Evolutionary conservation across 2,797 vertebrate genomes (phyloP).

Genomic region (Urosaurus nigricauda): DNA sequence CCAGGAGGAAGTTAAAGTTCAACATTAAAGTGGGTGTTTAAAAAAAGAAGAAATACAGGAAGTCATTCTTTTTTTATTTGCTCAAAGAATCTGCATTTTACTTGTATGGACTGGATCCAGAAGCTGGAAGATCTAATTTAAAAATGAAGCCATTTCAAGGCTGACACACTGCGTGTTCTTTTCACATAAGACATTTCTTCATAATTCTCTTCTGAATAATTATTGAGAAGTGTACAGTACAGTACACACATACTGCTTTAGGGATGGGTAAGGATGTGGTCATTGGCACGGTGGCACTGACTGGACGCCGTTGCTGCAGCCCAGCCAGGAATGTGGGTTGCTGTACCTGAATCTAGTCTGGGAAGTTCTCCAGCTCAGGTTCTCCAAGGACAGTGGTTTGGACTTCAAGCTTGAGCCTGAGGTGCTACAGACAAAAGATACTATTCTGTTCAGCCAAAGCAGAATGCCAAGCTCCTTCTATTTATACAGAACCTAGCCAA

Average conservation of each 20-base stretch:
- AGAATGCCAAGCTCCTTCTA: background rate
- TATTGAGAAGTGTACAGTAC: background rate
- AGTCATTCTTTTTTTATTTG: constrained; percentile 69
- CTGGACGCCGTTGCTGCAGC: background rate
- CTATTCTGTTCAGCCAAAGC: background rate
- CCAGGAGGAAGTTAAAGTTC: constrained; percentile 74
- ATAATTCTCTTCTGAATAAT: background rate
- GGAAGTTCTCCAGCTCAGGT: background rate
- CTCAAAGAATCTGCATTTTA: constrained; percentile 69
- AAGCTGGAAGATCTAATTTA: constrained; percentile 65
- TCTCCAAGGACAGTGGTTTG: background rate
- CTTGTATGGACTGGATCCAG: constrained; percentile 68
- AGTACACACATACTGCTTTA: background rate
- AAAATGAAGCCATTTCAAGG: constrained; percentile 47
- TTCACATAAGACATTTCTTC: background rate
- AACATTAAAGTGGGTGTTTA: constrained; percentile 48
- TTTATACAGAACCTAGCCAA: background rate
- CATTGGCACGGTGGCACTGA: background rate
- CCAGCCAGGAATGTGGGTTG: background rate
- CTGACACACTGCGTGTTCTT: constrained; percentile 16
- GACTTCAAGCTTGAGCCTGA: background rate
- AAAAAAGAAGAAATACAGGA: constrained; percentile 70
- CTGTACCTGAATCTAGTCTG: background rate
- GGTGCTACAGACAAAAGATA: background rate
- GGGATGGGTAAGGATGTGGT: background rate